These are phyloP conservation scores for Cephalopterus ornatus DNA, from an alignment of 2,113 vertebrate genomes.

Conservation along the genomic window DNA sequence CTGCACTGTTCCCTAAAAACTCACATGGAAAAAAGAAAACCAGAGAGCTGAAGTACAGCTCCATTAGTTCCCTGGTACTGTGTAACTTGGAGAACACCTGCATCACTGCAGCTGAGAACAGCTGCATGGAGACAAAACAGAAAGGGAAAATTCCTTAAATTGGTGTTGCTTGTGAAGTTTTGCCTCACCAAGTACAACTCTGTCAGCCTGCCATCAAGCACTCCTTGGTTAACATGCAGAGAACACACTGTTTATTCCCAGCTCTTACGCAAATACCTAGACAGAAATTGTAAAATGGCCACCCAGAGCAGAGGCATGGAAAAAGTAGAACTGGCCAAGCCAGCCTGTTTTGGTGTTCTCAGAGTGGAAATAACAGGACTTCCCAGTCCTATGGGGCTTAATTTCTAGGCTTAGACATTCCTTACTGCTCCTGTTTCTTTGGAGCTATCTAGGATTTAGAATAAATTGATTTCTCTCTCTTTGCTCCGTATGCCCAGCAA, in stretches of 20 bases:
- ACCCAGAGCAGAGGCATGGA: not conserved
- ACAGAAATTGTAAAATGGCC: not conserved
- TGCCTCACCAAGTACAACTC: not conserved
- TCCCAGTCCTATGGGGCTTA: not conserved
- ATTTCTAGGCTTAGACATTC: not conserved
- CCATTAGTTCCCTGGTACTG: not conserved
- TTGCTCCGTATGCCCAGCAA: not conserved
- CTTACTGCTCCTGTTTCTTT: not conserved
- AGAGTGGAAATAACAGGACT: not conserved
- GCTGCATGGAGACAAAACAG: not conserved
- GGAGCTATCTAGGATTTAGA: not conserved
- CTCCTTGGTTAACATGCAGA: not conserved
- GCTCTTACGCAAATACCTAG: not conserved
- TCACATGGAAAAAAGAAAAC: not conserved
- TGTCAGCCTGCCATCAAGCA: not conserved
- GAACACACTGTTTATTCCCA: not conserved
- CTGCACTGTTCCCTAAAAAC: not conserved
- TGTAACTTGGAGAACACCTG: not conserved
- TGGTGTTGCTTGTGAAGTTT: not conserved
- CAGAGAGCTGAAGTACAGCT: not conserved
- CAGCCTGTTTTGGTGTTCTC: not conserved
- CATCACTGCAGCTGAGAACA: not conserved
- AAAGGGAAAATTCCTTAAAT: not conserved
- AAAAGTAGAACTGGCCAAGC: not conserved
- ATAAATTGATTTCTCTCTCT: not conserved